Evolutionary conservation across 2,888 invertebrate species (phyloP).

Genomic region (Didymodactylos carnosus): DNA sequence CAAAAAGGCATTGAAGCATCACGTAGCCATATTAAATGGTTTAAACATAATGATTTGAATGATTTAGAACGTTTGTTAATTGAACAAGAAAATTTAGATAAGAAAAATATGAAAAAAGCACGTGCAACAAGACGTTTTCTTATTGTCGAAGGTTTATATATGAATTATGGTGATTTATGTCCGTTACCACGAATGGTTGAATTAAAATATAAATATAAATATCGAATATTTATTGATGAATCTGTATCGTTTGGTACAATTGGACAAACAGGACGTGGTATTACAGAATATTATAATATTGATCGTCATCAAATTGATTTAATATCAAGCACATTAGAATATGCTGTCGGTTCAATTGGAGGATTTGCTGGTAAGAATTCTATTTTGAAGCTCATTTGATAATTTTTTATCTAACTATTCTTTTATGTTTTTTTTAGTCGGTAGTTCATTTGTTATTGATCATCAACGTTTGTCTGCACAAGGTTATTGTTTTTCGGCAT

Average conservation of each 20-base stretch:
- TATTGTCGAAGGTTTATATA: conserved; percentile 74
- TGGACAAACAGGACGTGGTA: conserved; percentile 61
- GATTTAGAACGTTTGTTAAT: conserved; percentile 56
- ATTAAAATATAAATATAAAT: conserved; percentile 61
- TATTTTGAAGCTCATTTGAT: background rate
- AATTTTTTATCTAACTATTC: background rate
- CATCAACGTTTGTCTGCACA: conserved; percentile 46
- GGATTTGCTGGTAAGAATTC: conserved; percentile 77
- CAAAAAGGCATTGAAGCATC: conserved; percentile 79
- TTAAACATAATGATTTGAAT: conserved; percentile 66
- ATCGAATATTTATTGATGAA: conserved; percentile 80
- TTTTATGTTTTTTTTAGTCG: conserved; percentile 6
- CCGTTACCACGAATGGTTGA: conserved; percentile 47
- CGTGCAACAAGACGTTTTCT: conserved; percentile 51
- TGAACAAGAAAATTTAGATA: conserved; percentile 33
- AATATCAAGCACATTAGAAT: conserved; percentile 67
- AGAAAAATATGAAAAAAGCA: conserved; percentile 47
- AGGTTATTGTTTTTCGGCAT: conserved; percentile 91
- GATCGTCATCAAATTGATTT: conserved; percentile 51
- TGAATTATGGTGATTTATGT: conserved; percentile 71
- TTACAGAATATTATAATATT: conserved; percentile 63
- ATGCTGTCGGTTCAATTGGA: conserved; percentile 62
- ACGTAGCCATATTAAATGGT: conserved; percentile 56
- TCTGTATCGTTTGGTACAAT: conserved; percentile 69
- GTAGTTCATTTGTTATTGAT: conserved; percentile 72